phyloP scores from a whole-genome alignment of 1,140 invertebrate species.

The Zophobas morio region DNA sequence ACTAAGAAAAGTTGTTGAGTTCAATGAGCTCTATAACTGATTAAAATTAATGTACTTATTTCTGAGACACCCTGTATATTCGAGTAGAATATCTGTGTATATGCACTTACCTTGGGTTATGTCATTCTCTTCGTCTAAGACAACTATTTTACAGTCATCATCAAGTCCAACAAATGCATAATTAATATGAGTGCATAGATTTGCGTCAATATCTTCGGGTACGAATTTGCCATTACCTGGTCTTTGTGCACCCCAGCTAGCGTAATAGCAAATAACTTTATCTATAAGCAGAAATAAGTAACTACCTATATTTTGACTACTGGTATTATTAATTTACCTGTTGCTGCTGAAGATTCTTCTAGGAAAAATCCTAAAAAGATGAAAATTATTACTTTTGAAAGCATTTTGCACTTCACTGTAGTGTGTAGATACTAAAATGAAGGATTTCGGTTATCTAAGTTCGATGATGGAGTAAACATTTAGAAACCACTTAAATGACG shows the following conservation, averaged over 20 bases:
- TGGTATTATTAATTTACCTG: neutral
- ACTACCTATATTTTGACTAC: neutral
- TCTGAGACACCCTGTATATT: too few species aligned
- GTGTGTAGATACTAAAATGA: too few species aligned
- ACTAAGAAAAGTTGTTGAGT: too few species aligned
- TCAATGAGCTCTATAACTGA: too few species aligned
- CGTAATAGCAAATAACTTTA: conserved; percentile 35
- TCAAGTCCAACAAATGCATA: conserved; percentile 77
- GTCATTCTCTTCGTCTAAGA: conserved; percentile 77
- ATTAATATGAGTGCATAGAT: conserved; percentile 78
- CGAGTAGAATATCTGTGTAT: too few species aligned
- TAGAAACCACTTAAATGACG: too few species aligned
- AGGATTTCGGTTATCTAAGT: too few species aligned
- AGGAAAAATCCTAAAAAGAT: too few species aligned
- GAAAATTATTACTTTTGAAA: too few species aligned
- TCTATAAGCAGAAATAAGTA: conserved; percentile 12
- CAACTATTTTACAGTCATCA: conserved; percentile 67
- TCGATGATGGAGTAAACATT: too few species aligned
- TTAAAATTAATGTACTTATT: too few species aligned
- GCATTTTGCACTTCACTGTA: too few species aligned
- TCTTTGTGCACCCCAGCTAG: conserved; percentile 18
- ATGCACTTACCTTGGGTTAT: conserved; percentile 58
- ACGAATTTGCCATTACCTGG: conserved; percentile 39
- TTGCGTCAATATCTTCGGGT: conserved; percentile 71
- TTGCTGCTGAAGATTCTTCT: neutral